Evolutionary conservation across 1,140 invertebrate species (phyloP), one percentile per base, ranked within the genome.

Genomic region (Ericerus pela): DNA sequence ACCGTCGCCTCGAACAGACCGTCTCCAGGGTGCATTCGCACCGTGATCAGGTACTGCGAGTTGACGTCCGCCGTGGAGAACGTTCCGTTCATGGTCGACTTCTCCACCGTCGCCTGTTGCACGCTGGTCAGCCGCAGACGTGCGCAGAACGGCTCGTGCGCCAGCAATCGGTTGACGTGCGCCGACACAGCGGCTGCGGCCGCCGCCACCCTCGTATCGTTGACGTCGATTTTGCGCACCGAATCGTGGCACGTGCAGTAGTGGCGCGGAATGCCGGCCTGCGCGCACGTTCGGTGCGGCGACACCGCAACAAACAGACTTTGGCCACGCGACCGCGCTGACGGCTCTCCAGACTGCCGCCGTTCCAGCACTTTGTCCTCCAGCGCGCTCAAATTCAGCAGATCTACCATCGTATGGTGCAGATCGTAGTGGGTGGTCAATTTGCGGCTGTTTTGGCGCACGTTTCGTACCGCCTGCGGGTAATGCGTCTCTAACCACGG

Each of bases 111-210:
- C 4, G 54, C 29, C 2, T 61, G 33, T 29, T 53, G 53, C 0
- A 65, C 53, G 20, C 53, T 33, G 87, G 75, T 63, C 85, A 90
- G 59, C 70, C 73, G 67, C 83, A 87, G 66, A 85, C 82, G 56
- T 1, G 64, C 18, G 66, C 84, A 87, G 41, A 79, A 70, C 1
- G 67, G 61, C 63, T 80, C 77, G 4, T 72, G 70, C 12, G 66
- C 64, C 1, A 88, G 59, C 60, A 81, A 67, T 3, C 62, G 38
- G 64, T 89, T 88, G 1, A 89, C 71, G 57, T 81, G 67, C 0
- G 68, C 61, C 0, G 85, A 70, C 3, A 84, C 62, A 59, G 76
- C 75, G 0, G 69, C 63, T 0, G 76, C 78, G 76, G 6, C 84
- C 82, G 14, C 29, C 33, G 3, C 51, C 30, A 30, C 51, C 36